Evolutionary conservation across 2,888 invertebrate species (phyloP).

Genomic region (Sarcophaga variegata): DNA sequence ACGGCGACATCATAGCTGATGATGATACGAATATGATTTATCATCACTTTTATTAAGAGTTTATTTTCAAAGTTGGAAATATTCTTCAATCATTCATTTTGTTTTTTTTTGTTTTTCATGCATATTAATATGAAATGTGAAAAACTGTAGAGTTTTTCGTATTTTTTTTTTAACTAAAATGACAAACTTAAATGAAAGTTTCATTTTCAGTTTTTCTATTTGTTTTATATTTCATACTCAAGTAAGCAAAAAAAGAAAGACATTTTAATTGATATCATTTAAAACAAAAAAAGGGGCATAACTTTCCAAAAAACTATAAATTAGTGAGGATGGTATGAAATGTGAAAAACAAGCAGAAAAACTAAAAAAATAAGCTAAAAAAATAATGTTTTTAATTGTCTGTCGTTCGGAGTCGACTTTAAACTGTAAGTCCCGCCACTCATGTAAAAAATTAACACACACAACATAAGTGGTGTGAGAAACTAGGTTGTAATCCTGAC

Average conservation of each 20-base stretch:
- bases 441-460: too few relatives aligned
- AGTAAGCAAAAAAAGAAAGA: background rate
- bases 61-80: conserved; percentile 38
- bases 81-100: background rate
- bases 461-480: too few relatives aligned
- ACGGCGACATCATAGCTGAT: background rate
- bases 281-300: background rate
- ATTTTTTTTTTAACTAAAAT: conserved; percentile 35
- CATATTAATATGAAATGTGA: conserved; percentile 28
- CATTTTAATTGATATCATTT: conserved; percentile 15
- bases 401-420: too few relatives aligned
- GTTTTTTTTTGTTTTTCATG: background rate
- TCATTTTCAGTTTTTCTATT: background rate
- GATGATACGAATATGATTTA: conserved; percentile 65
- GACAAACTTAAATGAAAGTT: conserved; percentile 24
- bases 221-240: background rate
- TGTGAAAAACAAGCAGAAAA: background rate
- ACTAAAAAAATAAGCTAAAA: too few relatives aligned
- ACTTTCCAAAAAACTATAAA: background rate
- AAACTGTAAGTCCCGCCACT: too few relatives aligned
- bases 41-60: conserved; percentile 62
- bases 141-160: conserved; percentile 6
- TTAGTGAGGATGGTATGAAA: background rate
- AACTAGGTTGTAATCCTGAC: too few relatives aligned
- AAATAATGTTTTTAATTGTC: background rate